Evolutionary conservation across 2,113 vertebrate genomes (phyloP).

Genomic region (Ophthalmolycus amberensis): DNA sequence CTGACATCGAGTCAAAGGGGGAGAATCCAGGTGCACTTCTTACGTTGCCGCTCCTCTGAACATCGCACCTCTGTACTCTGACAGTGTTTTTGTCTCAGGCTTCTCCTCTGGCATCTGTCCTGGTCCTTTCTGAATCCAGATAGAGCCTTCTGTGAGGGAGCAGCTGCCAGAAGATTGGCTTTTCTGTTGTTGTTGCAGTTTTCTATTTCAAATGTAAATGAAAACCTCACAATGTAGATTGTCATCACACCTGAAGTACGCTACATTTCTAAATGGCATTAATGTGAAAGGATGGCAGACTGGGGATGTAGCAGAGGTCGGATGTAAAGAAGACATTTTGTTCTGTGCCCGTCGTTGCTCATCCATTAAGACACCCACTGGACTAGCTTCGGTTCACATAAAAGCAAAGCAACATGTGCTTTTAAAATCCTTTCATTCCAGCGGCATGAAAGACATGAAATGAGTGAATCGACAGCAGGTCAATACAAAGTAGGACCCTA

Average conservation of each 20-base stretch:
- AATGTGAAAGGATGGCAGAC: background rate
- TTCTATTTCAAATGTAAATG: conserved; percentile 31
- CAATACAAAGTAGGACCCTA: background rate
- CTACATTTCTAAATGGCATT: conserved; percentile 7
- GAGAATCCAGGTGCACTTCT: conserved; percentile 17
- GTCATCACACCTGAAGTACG: background rate
- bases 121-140: conserved; percentile 15
- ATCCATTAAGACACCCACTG: conserved; percentile 31
- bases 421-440: conserved; percentile 14
- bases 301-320: background rate
- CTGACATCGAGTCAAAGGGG: background rate
- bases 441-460: background rate
- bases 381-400: background rate
- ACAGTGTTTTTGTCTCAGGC: conserved; percentile 3
- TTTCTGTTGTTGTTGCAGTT: conserved; percentile 20
- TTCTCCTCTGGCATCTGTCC: conserved; percentile 29
- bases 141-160: conserved; percentile 17
- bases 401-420: background rate
- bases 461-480: background rate
- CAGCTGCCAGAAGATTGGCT: conserved; percentile 42
- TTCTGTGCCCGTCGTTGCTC: background rate
- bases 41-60: conserved; percentile 12
- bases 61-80: background rate
- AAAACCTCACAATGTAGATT: background rate
- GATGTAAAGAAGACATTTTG: background rate